These are phyloP conservation scores for Chrysomela aeneicollis DNA, from an alignment of 2,888 invertebrate species.

Conservation along the genomic window DNA sequence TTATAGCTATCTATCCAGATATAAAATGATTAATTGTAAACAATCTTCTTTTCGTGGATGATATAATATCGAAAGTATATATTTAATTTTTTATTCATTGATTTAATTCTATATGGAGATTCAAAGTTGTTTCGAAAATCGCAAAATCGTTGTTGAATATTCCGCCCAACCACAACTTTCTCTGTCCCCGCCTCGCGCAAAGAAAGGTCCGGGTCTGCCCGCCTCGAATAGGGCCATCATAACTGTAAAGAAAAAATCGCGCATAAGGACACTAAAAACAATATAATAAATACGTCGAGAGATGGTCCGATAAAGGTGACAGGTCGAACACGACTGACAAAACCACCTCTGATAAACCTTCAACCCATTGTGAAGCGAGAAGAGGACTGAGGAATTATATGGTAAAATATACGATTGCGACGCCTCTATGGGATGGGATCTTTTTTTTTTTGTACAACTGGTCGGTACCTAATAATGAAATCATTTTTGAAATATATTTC, in stretches of 20 bases:
- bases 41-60: too few relatives aligned
- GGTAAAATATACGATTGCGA: conserved; percentile 36
- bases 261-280: conserved; percentile 19
- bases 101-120: not conserved
- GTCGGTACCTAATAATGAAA: too few relatives aligned
- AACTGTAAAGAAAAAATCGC: conserved; percentile 1
- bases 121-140: not conserved
- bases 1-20: too few relatives aligned
- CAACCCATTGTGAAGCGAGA: conserved; percentile 26
- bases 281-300: conserved; percentile 22
- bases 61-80: too few relatives aligned
- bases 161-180: not conserved
- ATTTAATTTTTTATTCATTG: too few relatives aligned
- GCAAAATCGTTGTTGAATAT: not conserved
- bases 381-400: conserved; percentile 33
- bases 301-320: conserved; percentile 21
- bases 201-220: not conserved
- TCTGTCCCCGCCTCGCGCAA: not conserved
- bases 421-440: too few relatives aligned
- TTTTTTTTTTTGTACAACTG: too few relatives aligned
- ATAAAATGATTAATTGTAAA: too few relatives aligned
- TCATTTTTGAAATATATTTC: too few relatives aligned
- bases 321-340: conserved; percentile 15
- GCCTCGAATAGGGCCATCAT: not conserved
- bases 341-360: conserved; percentile 24